A percentile compares a stretch with the other conserved stretches of the same genome.
Conservation (phyloP, 1,140 invertebrate species). For the Ylistrum balloti region DNA sequence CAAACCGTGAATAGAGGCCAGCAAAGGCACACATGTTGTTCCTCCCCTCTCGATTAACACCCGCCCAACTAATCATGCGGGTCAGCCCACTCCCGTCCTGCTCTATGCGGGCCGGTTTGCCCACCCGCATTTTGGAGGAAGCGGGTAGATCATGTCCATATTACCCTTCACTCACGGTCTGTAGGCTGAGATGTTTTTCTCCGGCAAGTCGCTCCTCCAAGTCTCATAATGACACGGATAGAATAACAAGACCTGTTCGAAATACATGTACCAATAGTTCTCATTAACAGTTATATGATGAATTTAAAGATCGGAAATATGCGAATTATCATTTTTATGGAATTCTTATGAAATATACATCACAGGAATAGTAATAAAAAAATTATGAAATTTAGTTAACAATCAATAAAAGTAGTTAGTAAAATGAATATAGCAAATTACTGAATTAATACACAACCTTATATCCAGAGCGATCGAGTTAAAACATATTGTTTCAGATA, state of each 20-base stretch:
- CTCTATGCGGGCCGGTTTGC: neutral
- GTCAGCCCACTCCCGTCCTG: neutral
- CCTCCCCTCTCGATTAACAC: neutral
- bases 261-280: no score
- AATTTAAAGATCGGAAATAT: no score
- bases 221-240: neutral
- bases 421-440: no score
- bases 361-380: no score
- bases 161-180: neutral
- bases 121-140: conserved; percentile 7
- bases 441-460: no score
- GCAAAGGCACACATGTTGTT: neutral
- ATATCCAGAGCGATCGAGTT: no score
- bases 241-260: neutral
- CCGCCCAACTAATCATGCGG: conserved; percentile 6
- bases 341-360: no score
- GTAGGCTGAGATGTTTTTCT: neutral
- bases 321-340: no score
- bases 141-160: neutral
- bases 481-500: no score
- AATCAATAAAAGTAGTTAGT: no score
- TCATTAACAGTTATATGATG: no score
- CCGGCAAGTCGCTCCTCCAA: neutral
- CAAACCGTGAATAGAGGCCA: neutral
- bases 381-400: no score